Evolutionary conservation across 2,113 vertebrate species (phyloP).

Genomic region (Proteles cristata): DNA sequence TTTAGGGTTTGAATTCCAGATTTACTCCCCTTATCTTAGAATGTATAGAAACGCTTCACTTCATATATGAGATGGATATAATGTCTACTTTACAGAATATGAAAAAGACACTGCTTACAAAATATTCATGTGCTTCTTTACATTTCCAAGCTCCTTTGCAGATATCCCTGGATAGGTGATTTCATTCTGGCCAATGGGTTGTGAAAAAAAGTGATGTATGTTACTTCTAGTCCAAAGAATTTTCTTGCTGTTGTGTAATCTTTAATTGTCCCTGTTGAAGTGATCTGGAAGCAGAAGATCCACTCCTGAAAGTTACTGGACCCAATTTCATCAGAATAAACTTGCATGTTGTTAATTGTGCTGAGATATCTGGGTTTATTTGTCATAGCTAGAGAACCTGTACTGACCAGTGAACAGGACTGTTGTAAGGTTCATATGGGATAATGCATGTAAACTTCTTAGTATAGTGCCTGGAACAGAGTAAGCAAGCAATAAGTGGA

Average conservation of each 20-base stretch:
- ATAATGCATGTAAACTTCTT: not conserved
- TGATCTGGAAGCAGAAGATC: not conserved
- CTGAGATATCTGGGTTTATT: not conserved
- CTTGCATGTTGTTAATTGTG: not conserved
- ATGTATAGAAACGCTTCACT: not conserved
- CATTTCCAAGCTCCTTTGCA: not conserved
- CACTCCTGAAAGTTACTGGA: not conserved
- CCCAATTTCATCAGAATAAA: not conserved
- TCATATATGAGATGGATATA: not conserved
- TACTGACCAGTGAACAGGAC: not conserved
- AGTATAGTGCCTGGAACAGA: not conserved
- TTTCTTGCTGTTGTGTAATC: not conserved
- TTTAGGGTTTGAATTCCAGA: constrained; percentile 13
- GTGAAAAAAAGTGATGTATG: not conserved
- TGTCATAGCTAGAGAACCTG: not conserved
- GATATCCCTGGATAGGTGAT: not conserved
- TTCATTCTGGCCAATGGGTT: not conserved
- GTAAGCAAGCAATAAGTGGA: not conserved
- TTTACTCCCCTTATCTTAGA: not conserved
- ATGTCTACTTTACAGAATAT: not conserved
- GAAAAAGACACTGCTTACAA: not conserved
- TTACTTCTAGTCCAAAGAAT: not conserved
- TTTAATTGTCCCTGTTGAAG: not conserved
- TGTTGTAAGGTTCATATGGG: not conserved
- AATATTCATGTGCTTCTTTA: not conserved